Evolutionary conservation across 2,888 invertebrate genomes (phyloP), one percentile per base, ranked within the genome.

Genomic region (Iphiclides podalirius): DNA sequence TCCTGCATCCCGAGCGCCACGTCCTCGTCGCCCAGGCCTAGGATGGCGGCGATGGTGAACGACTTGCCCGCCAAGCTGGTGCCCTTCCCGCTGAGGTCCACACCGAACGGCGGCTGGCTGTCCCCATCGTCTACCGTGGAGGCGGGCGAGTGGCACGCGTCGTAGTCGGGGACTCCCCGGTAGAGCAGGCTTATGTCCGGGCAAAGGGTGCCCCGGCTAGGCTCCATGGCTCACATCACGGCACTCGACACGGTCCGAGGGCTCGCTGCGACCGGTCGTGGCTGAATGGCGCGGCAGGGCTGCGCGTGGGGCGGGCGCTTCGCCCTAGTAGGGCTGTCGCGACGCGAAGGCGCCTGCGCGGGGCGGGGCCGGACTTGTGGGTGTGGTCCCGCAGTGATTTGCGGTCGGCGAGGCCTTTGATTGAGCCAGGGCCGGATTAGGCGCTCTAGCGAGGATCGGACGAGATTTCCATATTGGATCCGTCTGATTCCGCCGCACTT

Each of bases 11-110:
- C 90, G 43, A 91, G 60, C 51, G 91, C 91, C 75, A 87, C 85
- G 4, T 85, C 84, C 3, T 86, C 86, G 0, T 72, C 60, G 48
- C 93, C 92, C 56, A 95, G 75, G 0, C 96, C 96, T 62, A 96
- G 91, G 65, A 96, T 96, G 55, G 96, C 95, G 56, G 96, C 96
- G 61, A 96, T 96, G 15, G 96, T 96, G 66, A 96, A 96, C 4
- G 95, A 95, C 67, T 94, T 94, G 34, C 92, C 92, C 33, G 74
- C 81, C 54, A 88, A 76, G 69, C 73, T 79, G 0, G 84, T 85
- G 0, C 72, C 72, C 60, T 87, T 88, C 0, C 85, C 87, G 0
- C 82, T 82, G 59, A 88, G 65, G 52, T 88, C 88, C 1, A 87
- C 88, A 1, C 87, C 88, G 48, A 77, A 83, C 0, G 79, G 71